These are phyloP conservation scores for Calliopsis andreniformis DNA, from an alignment of 1,140 invertebrate species.

Conservation along the genomic window DNA sequence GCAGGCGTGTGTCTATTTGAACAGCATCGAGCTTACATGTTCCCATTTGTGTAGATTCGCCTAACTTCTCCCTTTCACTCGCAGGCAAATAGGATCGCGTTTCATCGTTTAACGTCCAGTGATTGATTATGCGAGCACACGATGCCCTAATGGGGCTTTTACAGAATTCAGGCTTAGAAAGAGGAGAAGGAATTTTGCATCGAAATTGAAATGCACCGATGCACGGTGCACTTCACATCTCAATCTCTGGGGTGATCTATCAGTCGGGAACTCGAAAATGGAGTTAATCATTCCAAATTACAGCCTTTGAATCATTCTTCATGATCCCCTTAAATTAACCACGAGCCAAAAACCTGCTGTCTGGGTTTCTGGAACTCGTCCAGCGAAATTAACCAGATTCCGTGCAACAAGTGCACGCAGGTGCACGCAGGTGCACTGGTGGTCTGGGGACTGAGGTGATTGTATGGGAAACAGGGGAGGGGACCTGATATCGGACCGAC, in stretches of 20 bases:
- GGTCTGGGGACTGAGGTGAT: constrained; percentile 33
- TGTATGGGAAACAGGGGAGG: constrained; percentile 30
- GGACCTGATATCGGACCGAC: constrained; percentile 64
- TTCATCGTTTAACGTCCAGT: constrained; percentile 66
- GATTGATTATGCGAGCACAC: constrained; percentile 75
- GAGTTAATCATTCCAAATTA: too few relatives aligned
- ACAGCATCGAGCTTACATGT: constrained; percentile 30
- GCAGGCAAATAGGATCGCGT: constrained; percentile 73
- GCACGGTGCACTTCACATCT: not conserved
- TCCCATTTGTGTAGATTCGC: constrained; percentile 30
- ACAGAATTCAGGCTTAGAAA: constrained; percentile 25
- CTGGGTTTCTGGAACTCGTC: constrained; percentile 1
- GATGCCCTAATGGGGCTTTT: constrained; percentile 67
- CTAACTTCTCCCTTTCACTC: constrained; percentile 18
- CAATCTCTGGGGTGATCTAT: too few relatives aligned
- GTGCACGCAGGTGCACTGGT: constrained; percentile 47
- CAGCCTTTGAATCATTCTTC: not conserved
- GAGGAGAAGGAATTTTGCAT: constrained; percentile 12
- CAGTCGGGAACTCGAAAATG: too few relatives aligned
- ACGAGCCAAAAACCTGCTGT: not conserved
- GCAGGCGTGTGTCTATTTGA: constrained; percentile 53
- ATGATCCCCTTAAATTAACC: not conserved
- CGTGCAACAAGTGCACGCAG: constrained; percentile 27
- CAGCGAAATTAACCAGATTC: not conserved
- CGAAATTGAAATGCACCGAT: constrained; percentile 18